Base-by-base conservation (phyloP, 2,888 invertebrate species). In the Lasioglossum lativentre region DNA sequence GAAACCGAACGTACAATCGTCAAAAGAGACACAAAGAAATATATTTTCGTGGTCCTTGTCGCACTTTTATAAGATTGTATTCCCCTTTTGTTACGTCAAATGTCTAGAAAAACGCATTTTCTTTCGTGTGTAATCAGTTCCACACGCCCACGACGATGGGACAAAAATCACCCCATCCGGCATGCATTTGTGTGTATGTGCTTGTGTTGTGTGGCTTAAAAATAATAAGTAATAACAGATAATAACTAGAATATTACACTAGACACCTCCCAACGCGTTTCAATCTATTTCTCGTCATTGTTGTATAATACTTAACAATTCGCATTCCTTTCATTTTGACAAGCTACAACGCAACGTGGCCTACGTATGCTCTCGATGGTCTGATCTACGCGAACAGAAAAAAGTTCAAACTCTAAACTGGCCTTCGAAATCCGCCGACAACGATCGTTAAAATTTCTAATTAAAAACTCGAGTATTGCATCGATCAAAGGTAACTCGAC, bases 121-220 rank as follows among this genome's bases (percentile, higher is more conserved):
- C 8, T n/a, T 88, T 83, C 79, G 86, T 74, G 79, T 76, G 75
- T 88, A 91, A 88, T 91, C 91, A 91, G 91, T 91, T 91, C 91
- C 77, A 87, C 84, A 89, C 52, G 86, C 87, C 85, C 75, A 45
- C 76, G n/a, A 63, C 14, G 80, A 86, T 76, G 86, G 83, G 75
- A 83, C 77, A 80, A 80, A 82, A 82, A 42, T 78, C 75, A 80
- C 42, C 84, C 82, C 81, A 85, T 68, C 79, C 19, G 74, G 78
- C 86, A 86, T 78, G 84, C 78, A 78, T 56, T 82, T 80, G 82
- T 82, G 81, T 83, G 75, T 80, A 78, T 82, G 81, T 83, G 75
- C 76, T 80, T 82, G 81, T 82, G 75, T 77, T 79, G 82, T 82
- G 79, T 83, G 73, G 52, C 78, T 88, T 89, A 84, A 86, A 77